Conservation (phyloP, 2,888 invertebrate species). For the Eudasyphora cyanicolor region DNA sequence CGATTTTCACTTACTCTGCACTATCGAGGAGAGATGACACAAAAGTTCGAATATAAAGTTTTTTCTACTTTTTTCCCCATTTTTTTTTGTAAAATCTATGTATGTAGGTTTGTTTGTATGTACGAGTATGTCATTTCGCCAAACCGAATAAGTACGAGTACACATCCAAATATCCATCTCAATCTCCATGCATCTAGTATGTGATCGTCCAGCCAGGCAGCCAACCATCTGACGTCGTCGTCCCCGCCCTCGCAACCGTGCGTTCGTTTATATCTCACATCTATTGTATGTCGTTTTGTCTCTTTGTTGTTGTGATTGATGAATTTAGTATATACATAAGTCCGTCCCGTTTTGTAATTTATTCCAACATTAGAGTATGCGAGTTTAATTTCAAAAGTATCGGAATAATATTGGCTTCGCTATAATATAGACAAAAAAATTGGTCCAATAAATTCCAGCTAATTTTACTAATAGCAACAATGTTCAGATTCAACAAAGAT, state of each 20-base stretch:
- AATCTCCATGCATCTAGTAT: conserved; percentile 1
- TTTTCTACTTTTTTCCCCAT: conserved; percentile 49
- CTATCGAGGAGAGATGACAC: conserved; percentile 47
- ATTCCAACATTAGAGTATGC: neutral
- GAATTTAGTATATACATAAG: conserved; percentile 3
- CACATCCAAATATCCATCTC: neutral
- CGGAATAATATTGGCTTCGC: no score
- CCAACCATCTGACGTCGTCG: neutral
- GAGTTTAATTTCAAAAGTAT: no score
- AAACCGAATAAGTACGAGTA: conserved; percentile 15
- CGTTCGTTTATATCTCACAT: neutral
- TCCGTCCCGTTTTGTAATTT: conserved; percentile 14
- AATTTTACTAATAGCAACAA: no score
- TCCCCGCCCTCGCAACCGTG: neutral
- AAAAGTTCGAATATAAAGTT: conserved; percentile 63
- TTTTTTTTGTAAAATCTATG: conserved; percentile 31
- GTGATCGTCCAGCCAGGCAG: conserved; percentile 13
- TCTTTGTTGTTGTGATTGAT: conserved; percentile 1
- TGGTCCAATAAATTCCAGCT: no score
- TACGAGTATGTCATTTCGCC: neutral
- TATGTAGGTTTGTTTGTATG: no score
- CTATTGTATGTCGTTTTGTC: conserved; percentile 32
- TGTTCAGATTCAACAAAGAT: no score
- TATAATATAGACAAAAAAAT: no score
- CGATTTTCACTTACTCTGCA: conserved; percentile 53